Evolutionary conservation across 2,888 invertebrate genomes (phyloP).

Genomic region (Papilio protenor): DNA sequence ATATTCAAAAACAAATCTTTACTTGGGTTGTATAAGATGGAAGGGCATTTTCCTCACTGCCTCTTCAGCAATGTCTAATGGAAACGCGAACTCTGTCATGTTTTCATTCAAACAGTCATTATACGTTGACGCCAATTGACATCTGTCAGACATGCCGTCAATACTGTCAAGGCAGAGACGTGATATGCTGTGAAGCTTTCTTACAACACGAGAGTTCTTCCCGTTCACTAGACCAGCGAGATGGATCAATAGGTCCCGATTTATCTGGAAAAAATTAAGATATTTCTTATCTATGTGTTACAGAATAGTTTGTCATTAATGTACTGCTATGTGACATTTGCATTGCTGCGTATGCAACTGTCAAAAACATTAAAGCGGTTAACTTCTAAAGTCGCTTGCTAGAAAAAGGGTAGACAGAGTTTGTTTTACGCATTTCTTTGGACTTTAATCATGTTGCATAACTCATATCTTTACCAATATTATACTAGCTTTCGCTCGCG

Average conservation of each 20-base stretch:
- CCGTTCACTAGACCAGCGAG: constrained; percentile 76
- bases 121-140: constrained; percentile 77
- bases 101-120: constrained; percentile 79
- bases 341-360: too few species aligned
- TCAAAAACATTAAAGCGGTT: too few species aligned
- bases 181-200: constrained; percentile 74
- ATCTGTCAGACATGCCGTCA: constrained; percentile 75
- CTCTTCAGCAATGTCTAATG: constrained; percentile 76
- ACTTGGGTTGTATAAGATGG: constrained; percentile 79
- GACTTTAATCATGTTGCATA: background rate
- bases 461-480: background rate
- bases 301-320: background rate
- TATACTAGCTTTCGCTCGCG: background rate
- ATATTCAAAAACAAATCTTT: constrained; percentile 48
- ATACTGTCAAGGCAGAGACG: constrained; percentile 75
- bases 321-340: too few species aligned
- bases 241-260: constrained; percentile 74
- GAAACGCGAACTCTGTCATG: constrained; percentile 78
- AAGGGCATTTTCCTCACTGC: constrained; percentile 80
- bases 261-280: constrained; percentile 60
- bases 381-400: too few species aligned
- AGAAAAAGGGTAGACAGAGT: too few species aligned
- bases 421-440: too few species aligned
- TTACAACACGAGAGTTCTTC: constrained; percentile 74
- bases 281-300: background rate